Conservation (phyloP, 2,888 invertebrate species). For the Drosophila pseudotalamancana region DNA sequence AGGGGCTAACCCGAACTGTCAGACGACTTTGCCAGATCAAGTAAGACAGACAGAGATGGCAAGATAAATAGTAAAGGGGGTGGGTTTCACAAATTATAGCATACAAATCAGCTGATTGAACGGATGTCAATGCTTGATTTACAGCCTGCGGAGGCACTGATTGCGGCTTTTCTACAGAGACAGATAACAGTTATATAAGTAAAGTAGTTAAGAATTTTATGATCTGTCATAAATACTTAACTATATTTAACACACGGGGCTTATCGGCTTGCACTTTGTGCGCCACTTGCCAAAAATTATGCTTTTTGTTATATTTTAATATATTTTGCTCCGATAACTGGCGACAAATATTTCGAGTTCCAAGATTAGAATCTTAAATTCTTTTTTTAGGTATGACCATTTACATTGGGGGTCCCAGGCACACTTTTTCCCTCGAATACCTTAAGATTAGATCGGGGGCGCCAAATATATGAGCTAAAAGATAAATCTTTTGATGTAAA, state of each 20-base stretch:
- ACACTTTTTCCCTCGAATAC: not conserved
- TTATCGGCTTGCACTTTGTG: slow-evolving; percentile 31
- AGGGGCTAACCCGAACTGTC: slow-evolving; percentile 1
- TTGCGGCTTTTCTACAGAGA: slow-evolving; percentile 3
- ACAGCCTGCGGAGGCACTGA: slow-evolving; percentile 12
- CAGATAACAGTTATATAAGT: slow-evolving; percentile 23
- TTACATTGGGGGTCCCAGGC: slow-evolving; percentile 7
- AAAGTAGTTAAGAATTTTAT: not conserved
- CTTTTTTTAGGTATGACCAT: slow-evolving; percentile 4
- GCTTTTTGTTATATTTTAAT: not conserved
- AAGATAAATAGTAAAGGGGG: not conserved
- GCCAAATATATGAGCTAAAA: not conserved
- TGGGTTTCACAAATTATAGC: slow-evolving; percentile 35
- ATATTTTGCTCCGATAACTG: not conserved
- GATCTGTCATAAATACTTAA: slow-evolving; percentile 23
- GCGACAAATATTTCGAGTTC: not conserved
- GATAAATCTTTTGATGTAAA: not conserved
- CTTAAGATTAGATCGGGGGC: not conserved
- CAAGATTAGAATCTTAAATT: not conserved
- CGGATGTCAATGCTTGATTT: slow-evolving; percentile 27
- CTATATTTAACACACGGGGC: not conserved
- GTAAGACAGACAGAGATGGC: not conserved
- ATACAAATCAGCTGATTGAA: slow-evolving; percentile 26
- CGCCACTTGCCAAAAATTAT: not conserved
- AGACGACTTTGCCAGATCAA: slow-evolving; percentile 2